phyloP scores from a whole-genome alignment of 1,140 invertebrate species.

The Drosophila ogumai region DNA sequence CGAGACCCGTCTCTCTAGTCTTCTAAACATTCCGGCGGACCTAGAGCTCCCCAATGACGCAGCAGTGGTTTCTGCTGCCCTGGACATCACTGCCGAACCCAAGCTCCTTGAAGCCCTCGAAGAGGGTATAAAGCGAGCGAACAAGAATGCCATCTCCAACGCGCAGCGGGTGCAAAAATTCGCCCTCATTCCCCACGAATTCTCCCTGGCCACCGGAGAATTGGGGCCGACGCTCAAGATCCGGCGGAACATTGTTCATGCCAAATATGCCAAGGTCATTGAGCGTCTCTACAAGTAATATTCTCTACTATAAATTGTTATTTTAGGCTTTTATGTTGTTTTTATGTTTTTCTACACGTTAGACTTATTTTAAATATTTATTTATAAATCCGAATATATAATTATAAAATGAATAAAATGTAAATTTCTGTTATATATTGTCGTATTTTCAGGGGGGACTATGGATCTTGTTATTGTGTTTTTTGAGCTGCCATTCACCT shows the following conservation, averaged over 20 bases:
- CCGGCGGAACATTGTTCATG: constrained; percentile 88
- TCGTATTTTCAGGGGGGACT: background rate
- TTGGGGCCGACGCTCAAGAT: constrained; percentile 95
- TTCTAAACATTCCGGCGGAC: constrained; percentile 85
- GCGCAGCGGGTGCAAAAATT: constrained; percentile 96
- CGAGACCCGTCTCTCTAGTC: constrained; percentile 89
- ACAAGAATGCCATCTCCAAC: constrained; percentile 92
- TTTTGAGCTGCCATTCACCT: constrained; percentile 26
- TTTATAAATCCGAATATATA: background rate
- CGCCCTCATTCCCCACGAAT: constrained; percentile 92
- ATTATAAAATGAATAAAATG: background rate
- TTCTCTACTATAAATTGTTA: background rate
- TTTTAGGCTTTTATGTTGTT: background rate
- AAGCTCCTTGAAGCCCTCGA: constrained; percentile 89
- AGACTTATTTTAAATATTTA: background rate
- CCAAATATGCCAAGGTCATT: constrained; percentile 89
- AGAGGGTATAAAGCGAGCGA: constrained; percentile 91
- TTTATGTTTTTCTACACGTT: background rate
- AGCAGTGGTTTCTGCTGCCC: constrained; percentile 53
- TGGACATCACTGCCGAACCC: constrained; percentile 85
- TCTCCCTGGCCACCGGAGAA: constrained; percentile 94
- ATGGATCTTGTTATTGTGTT: constrained; percentile 11
- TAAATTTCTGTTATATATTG: background rate
- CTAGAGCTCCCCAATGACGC: constrained; percentile 57
- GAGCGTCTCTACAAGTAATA: constrained; percentile 86